These are phyloP conservation scores for Microctonus hyperodae DNA, from an alignment of 2,888 invertebrate species.

Conservation along the genomic window DNA sequence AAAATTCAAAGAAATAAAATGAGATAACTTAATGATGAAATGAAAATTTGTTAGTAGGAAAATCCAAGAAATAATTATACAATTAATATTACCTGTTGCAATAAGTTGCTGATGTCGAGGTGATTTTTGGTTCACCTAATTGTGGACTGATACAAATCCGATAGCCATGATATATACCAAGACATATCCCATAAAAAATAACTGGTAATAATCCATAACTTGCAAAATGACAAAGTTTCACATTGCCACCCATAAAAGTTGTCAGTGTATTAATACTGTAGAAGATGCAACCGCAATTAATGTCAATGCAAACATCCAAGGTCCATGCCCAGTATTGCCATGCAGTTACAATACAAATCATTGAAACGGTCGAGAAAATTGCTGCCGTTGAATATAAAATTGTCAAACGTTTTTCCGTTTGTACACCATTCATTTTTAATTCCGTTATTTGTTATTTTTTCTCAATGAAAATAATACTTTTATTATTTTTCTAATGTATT, in stretches of 20 bases:
- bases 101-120: constrained; percentile 30
- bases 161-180: constrained; percentile 60
- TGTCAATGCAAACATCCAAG: constrained; percentile 53
- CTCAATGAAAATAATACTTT: constrained; percentile 7
- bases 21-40: neutral
- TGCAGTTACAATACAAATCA: constrained; percentile 48
- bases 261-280: constrained; percentile 58
- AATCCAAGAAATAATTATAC: too few species aligned
- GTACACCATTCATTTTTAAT: constrained; percentile 44
- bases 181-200: constrained; percentile 45
- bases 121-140: constrained; percentile 43
- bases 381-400: constrained; percentile 47
- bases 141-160: constrained; percentile 51
- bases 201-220: constrained; percentile 52
- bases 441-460: neutral
- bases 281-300: constrained; percentile 62
- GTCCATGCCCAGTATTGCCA: constrained; percentile 62
- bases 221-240: constrained; percentile 58
- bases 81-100: constrained; percentile 39
- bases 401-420: constrained; percentile 48
- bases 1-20: constrained; percentile 3
- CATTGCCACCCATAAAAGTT: constrained; percentile 60
- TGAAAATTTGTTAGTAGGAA: neutral
- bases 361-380: constrained; percentile 48
- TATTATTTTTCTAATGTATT: neutral